Percentiles rank a stretch among this genome's conserved stretches.
These are phyloP conservation scores for Caerostris darwini DNA, from an alignment of 1,140 invertebrate genomes.

Conservation along the genomic window DNA sequence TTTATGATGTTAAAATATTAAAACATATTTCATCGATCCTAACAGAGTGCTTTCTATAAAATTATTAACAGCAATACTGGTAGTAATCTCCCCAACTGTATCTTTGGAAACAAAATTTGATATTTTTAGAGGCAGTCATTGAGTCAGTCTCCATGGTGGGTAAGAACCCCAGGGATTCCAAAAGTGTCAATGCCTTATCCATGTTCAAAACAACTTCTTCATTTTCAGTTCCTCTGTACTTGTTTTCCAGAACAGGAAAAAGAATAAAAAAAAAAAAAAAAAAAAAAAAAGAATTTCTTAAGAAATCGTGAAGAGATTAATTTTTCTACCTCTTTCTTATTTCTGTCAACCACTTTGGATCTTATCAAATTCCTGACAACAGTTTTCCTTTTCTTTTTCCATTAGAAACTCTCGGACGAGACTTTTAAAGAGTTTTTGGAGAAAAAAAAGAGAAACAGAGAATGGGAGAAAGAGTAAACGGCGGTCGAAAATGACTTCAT, in stretches of 20 bases:
- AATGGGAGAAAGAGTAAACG: background rate
- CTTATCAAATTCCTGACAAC: slow-evolving; percentile 65
- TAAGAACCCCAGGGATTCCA: slow-evolving; percentile 10
- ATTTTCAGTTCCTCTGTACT: background rate
- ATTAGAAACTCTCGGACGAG: background rate
- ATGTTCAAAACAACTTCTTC: slow-evolving; percentile 55
- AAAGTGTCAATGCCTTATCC: slow-evolving; percentile 54
- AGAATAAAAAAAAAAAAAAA: background rate
- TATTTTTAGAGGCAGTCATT: slow-evolving; percentile 1
- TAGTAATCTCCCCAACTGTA: background rate
- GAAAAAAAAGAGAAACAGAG: background rate
- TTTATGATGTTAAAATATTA: background rate
- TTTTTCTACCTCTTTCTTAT: slow-evolving; percentile 55
- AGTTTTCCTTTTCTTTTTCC: slow-evolving; percentile 50
- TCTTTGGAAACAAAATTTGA: slow-evolving; percentile 48
- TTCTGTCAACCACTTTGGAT: slow-evolving; percentile 55
- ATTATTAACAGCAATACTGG: background rate
- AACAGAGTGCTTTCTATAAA: background rate
- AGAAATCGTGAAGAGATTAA: slow-evolving; percentile 61
- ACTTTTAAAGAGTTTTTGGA: slow-evolving; percentile 22
- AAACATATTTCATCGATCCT: background rate
- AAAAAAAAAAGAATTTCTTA: slow-evolving; percentile 21
- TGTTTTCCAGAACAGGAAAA: background rate
- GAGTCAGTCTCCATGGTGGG: background rate
- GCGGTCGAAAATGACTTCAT: slow-evolving; percentile 50